Evolutionary conservation across 2,113 vertebrate species (phyloP), one percentile per base, ranked within the genome.

Genomic region (Uria lomvia): DNA sequence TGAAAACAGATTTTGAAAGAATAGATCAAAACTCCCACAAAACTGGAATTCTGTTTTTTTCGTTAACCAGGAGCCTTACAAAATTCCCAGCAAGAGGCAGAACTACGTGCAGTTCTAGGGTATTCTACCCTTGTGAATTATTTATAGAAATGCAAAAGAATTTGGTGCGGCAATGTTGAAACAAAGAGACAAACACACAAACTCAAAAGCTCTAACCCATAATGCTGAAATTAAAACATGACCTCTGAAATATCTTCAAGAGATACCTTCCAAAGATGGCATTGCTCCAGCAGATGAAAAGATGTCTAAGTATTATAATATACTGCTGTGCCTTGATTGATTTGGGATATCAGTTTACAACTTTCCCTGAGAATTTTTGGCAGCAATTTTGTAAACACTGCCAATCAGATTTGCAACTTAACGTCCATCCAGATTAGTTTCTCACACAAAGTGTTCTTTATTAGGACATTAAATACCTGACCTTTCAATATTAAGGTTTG

Each of bases 291-390:
- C 29, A 90, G 66, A 65, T 83, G 38, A 96, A 77, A 89, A 95
- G 66, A 68, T 90, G 29, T 50, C 67, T 92, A 34, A 86, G 84
- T 59, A 77, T 76, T 92, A 23, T n/a, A 66, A 93, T 82, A 75
- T 2, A n/a, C 43, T 92, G 47, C 40, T 63, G 55, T 88, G 90
- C 43, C 40, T 42, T 84, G 68, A 80, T 27, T 96, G 90, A 94
- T 96, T 62, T 75, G 70, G 70, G 42, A 40, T 86, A 91, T 95
- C 90, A 88, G 56, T 92, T 97, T 94, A 88, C 74, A 92, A 83
- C 92, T 94, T 97, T 86, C 68, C 77, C 34, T 86, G 86, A 96
- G 90, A 94, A 85, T 53, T 88, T 95, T 89, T 98, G 96, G 96
- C 93, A 98, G 83, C 56, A 63, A 24, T 72, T 93, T 78, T 68